These are phyloP conservation scores for Caenorhabditis sp. DNA, from an alignment of 2,888 invertebrate genomes.

Conservation along the genomic window DNA sequence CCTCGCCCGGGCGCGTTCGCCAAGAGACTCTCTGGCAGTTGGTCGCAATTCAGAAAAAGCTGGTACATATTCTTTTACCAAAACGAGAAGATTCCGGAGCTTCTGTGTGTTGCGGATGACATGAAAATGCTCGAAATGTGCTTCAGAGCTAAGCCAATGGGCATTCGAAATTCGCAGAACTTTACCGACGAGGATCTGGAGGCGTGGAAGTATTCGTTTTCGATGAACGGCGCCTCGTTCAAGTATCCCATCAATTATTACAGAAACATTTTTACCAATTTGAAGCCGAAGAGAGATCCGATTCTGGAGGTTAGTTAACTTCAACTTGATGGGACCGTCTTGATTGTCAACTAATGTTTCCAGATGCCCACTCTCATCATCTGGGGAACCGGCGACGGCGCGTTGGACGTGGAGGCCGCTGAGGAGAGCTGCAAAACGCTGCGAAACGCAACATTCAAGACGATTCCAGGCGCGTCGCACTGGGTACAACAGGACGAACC, in stretches of 20 bases:
- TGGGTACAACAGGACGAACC: slow-evolving; percentile 87
- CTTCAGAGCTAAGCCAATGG: slow-evolving; percentile 80
- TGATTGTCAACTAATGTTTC: too few species aligned
- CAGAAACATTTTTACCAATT: slow-evolving; percentile 21
- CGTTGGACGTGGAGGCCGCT: slow-evolving; percentile 83
- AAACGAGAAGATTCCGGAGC: slow-evolving; percentile 84
- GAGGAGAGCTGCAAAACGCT: slow-evolving; percentile 54
- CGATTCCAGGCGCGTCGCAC: slow-evolving; percentile 83
- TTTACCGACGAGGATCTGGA: slow-evolving; percentile 83
- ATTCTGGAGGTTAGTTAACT: slow-evolving; percentile 34
- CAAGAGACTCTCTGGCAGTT: slow-evolving; percentile 80
- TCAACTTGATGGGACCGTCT: neutral
- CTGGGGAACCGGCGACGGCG: slow-evolving; percentile 83
- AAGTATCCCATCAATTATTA: slow-evolving; percentile 82
- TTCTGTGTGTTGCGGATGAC: slow-evolving; percentile 84
- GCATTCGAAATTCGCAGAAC: slow-evolving; percentile 69
- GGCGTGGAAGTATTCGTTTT: slow-evolving; percentile 87
- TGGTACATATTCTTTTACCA: slow-evolving; percentile 83
- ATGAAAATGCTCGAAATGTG: slow-evolving; percentile 83
- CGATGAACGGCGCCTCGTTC: slow-evolving; percentile 82
- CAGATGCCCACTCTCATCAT: slow-evolving; percentile 79
- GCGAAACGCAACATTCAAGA: slow-evolving; percentile 19
- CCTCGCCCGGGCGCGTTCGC: slow-evolving; percentile 85
- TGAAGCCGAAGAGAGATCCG: neutral
- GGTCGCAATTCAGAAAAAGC: slow-evolving; percentile 59